Conservation (phyloP, 1,140 invertebrate genomes). For the Aphelenchoides avenae region DNA sequence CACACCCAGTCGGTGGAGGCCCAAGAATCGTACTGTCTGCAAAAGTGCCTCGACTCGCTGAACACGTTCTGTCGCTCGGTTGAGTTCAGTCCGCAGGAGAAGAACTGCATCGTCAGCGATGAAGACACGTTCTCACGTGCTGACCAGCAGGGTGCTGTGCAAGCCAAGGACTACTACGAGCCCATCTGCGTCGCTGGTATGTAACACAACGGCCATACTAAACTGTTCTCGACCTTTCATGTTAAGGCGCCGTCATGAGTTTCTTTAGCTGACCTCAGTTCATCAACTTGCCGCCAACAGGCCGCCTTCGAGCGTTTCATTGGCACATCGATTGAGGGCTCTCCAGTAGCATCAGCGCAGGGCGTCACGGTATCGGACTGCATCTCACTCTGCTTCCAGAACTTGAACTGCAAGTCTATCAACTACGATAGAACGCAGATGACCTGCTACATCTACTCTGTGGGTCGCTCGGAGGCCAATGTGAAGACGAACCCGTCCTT, state of each 20-base stretch:
- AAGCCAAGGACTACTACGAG: conserved; percentile 58
- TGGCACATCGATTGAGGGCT: conserved; percentile 54
- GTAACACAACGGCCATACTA: background rate
- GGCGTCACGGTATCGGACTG: conserved; percentile 58
- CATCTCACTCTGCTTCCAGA: conserved; percentile 59
- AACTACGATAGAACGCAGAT: conserved; percentile 59
- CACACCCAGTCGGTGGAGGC: conserved; percentile 59
- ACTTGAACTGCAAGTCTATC: conserved; percentile 59
- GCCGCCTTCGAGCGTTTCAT: conserved; percentile 59
- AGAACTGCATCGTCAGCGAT: conserved; percentile 59
- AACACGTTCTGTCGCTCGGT: conserved; percentile 59
- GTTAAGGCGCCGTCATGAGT: background rate
- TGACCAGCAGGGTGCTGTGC: conserved; percentile 56
- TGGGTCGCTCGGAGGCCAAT: conserved; percentile 53
- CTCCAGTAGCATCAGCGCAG: conserved; percentile 56
- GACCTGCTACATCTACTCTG: conserved; percentile 57
- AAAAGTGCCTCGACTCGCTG: conserved; percentile 57
- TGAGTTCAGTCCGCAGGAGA: conserved; percentile 55
- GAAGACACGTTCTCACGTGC: conserved; percentile 59
- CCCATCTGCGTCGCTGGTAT: conserved; percentile 59
- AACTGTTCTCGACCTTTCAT: background rate
- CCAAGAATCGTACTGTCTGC: conserved; percentile 58
- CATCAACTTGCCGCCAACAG: conserved; percentile 59
- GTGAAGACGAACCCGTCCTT: conserved; percentile 56
- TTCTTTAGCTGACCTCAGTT: conserved; percentile 53